Base-by-base conservation (phyloP, 1,140 invertebrate species). In the Pseudobourletiella spinata region DNA sequence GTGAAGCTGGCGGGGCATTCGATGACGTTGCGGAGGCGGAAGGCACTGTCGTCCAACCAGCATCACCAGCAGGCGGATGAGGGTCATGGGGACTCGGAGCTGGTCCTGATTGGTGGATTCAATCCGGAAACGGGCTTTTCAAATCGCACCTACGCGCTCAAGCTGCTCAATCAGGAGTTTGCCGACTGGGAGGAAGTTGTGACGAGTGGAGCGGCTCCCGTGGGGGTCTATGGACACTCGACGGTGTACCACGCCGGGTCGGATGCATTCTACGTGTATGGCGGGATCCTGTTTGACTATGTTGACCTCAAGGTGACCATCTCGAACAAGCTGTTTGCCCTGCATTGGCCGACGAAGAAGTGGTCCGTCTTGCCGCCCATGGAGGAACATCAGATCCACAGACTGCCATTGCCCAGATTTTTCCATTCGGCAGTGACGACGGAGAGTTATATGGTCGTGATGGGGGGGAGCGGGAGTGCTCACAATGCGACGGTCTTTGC, bases 91-190 rank as follows among this genome's bases (percentile, higher is more conserved):
- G 6, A 55, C 30, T 11, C 6, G 3, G 43, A 59, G 0, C 30
- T 96, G 25, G 78, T 95, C 39, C 73, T 98, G 0, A 86, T 96
- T 63, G 93, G 94, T 15, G 93, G 94, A 6, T 87, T 94, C 64
- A 91, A 88, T 46, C 81, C 88, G 0, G 81, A 84, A 55, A 79
- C 84, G 69, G 88, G 87, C 1, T 87, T 87, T 70, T 77, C 88
- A 56, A 82, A 87, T 59, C 81, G 84, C 28, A 80, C 91, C 6
- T 93, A 88, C 84, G 86, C 90, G 68, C 95, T 87, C 69, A 82
- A 26, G 3, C 16, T 51, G 25, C n/a, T n/a, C n/a, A 51, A 63
- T 82, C 78, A 15, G 83, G 84, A 4, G 8, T 39, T 39, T 39
- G 32, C n/a, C 32, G 65, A 65, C 26, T 91, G 88, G 88, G 78